Percentiles rank a stretch among this genome's conserved stretches.
Conservation (phyloP, 92 coral and sea anemone genomes). For the Pocillopora grandis region DNA sequence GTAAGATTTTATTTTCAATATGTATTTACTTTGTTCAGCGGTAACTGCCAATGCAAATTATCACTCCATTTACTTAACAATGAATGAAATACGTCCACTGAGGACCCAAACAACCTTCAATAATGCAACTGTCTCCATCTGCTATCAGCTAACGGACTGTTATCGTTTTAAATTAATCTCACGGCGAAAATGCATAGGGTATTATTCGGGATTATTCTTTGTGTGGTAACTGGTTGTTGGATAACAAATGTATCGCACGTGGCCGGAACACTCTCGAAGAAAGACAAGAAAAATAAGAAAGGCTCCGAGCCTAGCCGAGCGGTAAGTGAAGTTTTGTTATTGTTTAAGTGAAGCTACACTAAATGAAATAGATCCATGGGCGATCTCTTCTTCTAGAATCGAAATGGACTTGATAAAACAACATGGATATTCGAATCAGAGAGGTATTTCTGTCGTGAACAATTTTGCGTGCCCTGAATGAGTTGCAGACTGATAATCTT, state of each 20-base stretch:
- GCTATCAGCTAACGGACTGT: neutral
- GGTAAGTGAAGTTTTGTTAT: conserved; percentile 35
- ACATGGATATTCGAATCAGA: too few species aligned
- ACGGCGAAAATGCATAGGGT: conserved; percentile 35
- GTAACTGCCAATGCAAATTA: neutral
- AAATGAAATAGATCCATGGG: neutral
- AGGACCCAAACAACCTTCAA: conserved; percentile 1
- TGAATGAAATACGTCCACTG: neutral
- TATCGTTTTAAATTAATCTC: neutral
- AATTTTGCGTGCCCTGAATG: too few species aligned
- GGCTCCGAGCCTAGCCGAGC: conserved; percentile 35
- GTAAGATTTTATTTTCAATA: neutral
- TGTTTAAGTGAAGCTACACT: conserved; percentile 1
- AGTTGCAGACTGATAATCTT: too few species aligned
- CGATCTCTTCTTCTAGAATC: too few species aligned
- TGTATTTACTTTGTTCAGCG: conserved; percentile 2
- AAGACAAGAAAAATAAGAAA: conserved; percentile 64
- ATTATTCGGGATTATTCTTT: neutral
- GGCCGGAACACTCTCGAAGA: conserved; percentile 77
- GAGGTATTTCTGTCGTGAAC: too few species aligned
- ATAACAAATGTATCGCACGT: conserved; percentile 53
- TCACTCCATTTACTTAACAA: neutral
- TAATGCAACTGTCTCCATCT: neutral
- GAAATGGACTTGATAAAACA: too few species aligned
- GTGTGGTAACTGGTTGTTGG: conserved; percentile 40